These are phyloP conservation scores for Lysiphlebus fabarum DNA, from an alignment of 1,140 invertebrate species.

Conservation along the genomic window DNA sequence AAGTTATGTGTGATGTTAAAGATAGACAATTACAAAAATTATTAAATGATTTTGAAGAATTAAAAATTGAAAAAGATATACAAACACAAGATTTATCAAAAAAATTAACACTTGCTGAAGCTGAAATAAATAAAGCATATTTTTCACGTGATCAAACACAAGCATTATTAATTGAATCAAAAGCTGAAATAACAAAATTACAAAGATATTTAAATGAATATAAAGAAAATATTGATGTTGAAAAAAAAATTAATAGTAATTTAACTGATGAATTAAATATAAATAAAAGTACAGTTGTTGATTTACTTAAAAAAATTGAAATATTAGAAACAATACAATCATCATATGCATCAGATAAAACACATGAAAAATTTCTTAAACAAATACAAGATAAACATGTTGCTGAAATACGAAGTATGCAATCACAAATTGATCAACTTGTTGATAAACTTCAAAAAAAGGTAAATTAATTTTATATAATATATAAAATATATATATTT, in stretches of 20 bases:
- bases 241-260: slow-evolving; percentile 45
- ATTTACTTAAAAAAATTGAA: slow-evolving; percentile 44
- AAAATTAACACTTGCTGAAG: slow-evolving; percentile 38
- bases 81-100: slow-evolving; percentile 35
- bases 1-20: slow-evolving; percentile 42
- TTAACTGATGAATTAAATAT: slow-evolving; percentile 41
- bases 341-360: slow-evolving; percentile 40
- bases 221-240: slow-evolving; percentile 39
- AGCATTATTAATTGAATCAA: slow-evolving; percentile 42
- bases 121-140: slow-evolving; percentile 37
- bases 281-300: slow-evolving; percentile 36
- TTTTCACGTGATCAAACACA: slow-evolving; percentile 42
- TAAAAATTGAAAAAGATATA: slow-evolving; percentile 36
- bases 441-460: slow-evolving; percentile 40
- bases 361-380: slow-evolving; percentile 45
- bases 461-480: slow-evolving; percentile 30
- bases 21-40: slow-evolving; percentile 39
- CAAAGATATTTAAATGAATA: slow-evolving; percentile 38
- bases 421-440: slow-evolving; percentile 44
- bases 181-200: slow-evolving; percentile 42
- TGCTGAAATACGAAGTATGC: slow-evolving; percentile 46
- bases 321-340: slow-evolving; percentile 42
- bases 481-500: not conserved
- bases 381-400: slow-evolving; percentile 45
- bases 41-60: slow-evolving; percentile 37